Evolutionary conservation across 1,140 invertebrate species (phyloP), one percentile per base, ranked within the genome.

Genomic region (Trissolcus basalis): DNA sequence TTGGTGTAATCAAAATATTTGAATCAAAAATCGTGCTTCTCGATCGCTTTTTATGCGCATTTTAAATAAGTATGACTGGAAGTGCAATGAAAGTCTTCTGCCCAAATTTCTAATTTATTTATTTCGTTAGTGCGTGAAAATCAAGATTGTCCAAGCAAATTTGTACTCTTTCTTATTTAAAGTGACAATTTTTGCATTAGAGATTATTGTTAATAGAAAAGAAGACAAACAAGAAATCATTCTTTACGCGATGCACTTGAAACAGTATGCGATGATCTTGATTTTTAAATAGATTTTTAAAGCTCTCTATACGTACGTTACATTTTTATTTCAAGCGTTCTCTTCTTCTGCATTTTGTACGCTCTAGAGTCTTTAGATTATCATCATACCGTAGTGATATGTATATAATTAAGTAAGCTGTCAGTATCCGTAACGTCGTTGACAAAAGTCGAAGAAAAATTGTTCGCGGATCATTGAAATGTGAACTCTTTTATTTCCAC

Each of bases 351-450:
- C 63, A 72, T 78, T 74, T 78, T 67, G 49, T 73, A 67, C 70
- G 65, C 70, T 65, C 50, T 79, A 73, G 69, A 70, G 54, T 81
- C 56, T 45, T 58, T 79, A 80, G 69, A 67, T 78, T 72, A 74
- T 78, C 61, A 77, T 79, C 74, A 67, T 83, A 75, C 35, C 58
- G 61, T 79, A 75, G 72, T 76, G 72, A 72, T 83, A 79, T 82
- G 81, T 83, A 83, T 79, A 81, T 77, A 76, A 58, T 54, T 70
- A 68, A 75, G 51, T 69, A 68, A 74, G 48, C 49, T 68, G 36
- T 61, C 49, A 71, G 49, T 68, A 61, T 55, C 50, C 51, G 43
- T 56, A 55, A 70, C 4, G 32, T 64, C 48, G 14, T 45, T 15
- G 50, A 60, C 13, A 69, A 68, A 44, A 56, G 49, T 3, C 11